A percentile compares a stretch with the other conserved stretches of the same genome.
phyloP scores from a whole-genome alignment of 2,797 vertebrate species.

The Botia almorhae region DNA sequence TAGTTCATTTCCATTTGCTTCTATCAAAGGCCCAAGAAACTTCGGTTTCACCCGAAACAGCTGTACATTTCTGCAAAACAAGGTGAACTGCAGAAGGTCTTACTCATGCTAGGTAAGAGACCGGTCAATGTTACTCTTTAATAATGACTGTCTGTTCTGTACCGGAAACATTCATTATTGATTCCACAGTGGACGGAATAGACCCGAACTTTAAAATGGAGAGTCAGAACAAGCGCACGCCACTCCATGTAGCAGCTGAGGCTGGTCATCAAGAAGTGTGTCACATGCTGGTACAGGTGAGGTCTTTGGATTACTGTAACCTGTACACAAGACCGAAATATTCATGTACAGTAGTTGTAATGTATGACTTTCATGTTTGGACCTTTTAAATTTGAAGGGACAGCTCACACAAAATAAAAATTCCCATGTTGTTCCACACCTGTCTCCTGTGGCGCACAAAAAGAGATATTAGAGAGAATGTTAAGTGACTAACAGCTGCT shows the following conservation, averaged over 20 bases:
- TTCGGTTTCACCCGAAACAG: slow-evolving; percentile 97
- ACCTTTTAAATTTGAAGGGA: not conserved
- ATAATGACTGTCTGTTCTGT: not conserved
- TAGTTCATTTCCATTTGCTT: not conserved
- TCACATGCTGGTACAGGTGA: slow-evolving; percentile 96
- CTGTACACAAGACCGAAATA: too few species aligned
- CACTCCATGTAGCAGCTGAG: slow-evolving; percentile 92
- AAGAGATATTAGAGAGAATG: not conserved
- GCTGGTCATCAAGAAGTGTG: slow-evolving; percentile 93
- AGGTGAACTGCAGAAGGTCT: slow-evolving; percentile 94
- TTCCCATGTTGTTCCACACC: too few species aligned
- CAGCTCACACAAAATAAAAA: not conserved
- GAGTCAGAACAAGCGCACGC: slow-evolving; percentile 91
- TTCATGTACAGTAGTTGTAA: too few species aligned
- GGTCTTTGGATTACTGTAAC: not conserved
- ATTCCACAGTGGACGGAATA: slow-evolving; percentile 89
- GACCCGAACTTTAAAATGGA: slow-evolving; percentile 99
- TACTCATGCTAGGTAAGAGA: slow-evolving; percentile 92
- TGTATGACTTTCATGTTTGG: not conserved
- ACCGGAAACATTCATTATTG: not conserved
- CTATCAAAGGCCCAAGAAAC: slow-evolving; percentile 90
- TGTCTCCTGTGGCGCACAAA: too few species aligned
- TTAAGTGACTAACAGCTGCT: not conserved
- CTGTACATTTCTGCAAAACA: slow-evolving; percentile 96
- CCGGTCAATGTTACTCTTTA: not conserved